Percentiles rank a stretch among this genome's conserved stretches.
Conservation (phyloP, 1,140 invertebrate species). For the Telenomus remus region DNA sequence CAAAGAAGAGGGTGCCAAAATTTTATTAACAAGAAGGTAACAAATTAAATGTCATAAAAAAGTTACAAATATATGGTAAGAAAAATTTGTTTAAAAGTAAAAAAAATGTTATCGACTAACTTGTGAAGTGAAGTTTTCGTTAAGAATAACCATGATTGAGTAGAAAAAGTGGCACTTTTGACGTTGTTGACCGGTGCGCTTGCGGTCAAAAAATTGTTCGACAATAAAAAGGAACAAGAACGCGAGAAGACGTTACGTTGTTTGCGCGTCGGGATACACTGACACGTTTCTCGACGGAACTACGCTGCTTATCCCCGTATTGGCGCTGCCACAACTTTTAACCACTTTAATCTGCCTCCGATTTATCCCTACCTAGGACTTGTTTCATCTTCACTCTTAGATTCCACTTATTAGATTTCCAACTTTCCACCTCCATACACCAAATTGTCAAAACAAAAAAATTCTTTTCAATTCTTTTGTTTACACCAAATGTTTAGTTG, state of each 20-base stretch:
- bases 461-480: too few species aligned
- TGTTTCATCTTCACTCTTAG: conserved; percentile 26
- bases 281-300: conserved; percentile 31
- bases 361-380: conserved; percentile 31
- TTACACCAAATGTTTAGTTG: too few species aligned
- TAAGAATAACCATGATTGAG: conserved; percentile 25
- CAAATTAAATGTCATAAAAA: too few species aligned
- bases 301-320: conserved; percentile 28
- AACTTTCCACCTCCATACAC: too few species aligned
- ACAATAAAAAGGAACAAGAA: neutral
- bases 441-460: too few species aligned
- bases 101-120: conserved; percentile 7
- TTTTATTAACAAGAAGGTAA: too few species aligned
- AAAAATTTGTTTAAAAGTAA: neutral
- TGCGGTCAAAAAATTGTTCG: neutral
- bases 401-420: conserved; percentile 20
- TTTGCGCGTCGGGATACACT: conserved; percentile 38
- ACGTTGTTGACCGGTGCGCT: neutral
- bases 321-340: conserved; percentile 35
- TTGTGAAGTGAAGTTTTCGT: conserved; percentile 24
- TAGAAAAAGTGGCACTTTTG: too few species aligned
- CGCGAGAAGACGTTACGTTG: conserved; percentile 10
- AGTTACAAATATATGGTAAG: too few species aligned
- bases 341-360: conserved; percentile 25
- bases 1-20: too few species aligned